These are phyloP conservation scores for Brachionus manjavacas DNA, from an alignment of 1,140 invertebrate species.

Conservation along the genomic window DNA sequence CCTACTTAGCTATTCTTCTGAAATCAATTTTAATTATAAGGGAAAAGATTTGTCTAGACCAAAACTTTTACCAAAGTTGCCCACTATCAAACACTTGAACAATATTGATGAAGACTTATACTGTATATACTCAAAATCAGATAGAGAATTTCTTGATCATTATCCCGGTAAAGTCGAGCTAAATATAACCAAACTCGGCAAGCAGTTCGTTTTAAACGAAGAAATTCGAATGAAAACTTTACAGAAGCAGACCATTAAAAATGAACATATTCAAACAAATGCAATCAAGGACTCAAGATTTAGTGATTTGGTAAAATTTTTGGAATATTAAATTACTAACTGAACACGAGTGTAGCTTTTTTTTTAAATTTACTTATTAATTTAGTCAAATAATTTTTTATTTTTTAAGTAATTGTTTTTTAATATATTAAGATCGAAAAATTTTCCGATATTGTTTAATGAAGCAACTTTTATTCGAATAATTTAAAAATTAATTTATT, in stretches of 20 bases:
- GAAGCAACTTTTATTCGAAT: background rate
- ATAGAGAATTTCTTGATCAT: constrained; percentile 16
- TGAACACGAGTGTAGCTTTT: background rate
- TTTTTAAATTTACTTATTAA: background rate
- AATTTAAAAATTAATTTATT: background rate
- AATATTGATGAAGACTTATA: constrained; percentile 20
- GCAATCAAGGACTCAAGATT: constrained; percentile 16
- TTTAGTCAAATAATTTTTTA: background rate
- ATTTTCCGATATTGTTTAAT: background rate
- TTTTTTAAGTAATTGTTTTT: background rate
- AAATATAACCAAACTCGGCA: background rate
- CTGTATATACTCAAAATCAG: constrained; percentile 13
- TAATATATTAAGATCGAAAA: background rate
- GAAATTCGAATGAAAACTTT: background rate
- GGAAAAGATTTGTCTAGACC: background rate
- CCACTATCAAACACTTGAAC: background rate
- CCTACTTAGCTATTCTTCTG: background rate
- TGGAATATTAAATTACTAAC: background rate
- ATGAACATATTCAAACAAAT: constrained; percentile 5
- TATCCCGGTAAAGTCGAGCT: constrained; percentile 40
- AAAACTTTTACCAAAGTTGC: constrained; percentile 13
- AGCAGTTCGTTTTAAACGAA: constrained; percentile 23
- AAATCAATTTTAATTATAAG: constrained; percentile 25
- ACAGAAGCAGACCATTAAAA: background rate
- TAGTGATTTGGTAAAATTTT: constrained; percentile 27